These are phyloP conservation scores for Tretioscincus oriximinensis DNA, from an alignment of 2,113 vertebrate species.

Conservation along the genomic window DNA sequence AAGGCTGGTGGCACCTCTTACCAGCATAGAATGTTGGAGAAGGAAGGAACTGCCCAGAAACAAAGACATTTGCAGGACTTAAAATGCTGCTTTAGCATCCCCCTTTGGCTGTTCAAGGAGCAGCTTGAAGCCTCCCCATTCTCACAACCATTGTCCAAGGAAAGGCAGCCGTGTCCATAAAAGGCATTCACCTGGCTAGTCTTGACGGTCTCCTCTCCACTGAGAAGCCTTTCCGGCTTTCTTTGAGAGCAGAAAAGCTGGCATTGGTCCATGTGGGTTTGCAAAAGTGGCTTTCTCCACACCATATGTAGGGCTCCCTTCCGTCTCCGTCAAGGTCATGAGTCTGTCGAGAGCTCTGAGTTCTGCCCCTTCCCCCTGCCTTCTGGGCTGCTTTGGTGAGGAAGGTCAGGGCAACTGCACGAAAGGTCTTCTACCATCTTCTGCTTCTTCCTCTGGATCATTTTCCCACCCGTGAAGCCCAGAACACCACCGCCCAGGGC, in stretches of 20 bases:
- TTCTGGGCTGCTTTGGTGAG: conserved; percentile 67
- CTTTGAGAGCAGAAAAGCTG: background rate
- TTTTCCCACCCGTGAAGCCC: conserved; percentile 91
- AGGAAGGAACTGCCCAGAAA: background rate
- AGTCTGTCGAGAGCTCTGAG: background rate
- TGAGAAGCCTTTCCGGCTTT: background rate
- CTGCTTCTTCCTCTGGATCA: conserved; percentile 86
- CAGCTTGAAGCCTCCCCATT: too few relatives aligned
- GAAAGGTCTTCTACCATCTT: conserved; percentile 76
- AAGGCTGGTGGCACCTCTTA: too few relatives aligned
- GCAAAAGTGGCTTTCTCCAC: background rate
- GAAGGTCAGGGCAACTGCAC: conserved; percentile 70
- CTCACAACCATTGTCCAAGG: background rate
- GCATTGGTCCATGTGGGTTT: background rate
- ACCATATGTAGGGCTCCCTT: conserved; percentile 1
- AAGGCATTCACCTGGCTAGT: conserved; percentile 25
- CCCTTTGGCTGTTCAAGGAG: background rate
- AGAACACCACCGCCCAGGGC: conserved; percentile 90
- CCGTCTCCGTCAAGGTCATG: background rate
- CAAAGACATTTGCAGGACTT: background rate
- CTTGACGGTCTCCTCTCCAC: background rate
- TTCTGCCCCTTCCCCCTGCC: conserved; percentile 60
- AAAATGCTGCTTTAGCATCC: background rate
- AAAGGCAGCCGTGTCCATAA: too few relatives aligned
- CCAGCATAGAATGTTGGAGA: background rate